Conservation (phyloP, 2,797 vertebrate genomes). For the Lagorchestes hirsutus region DNA sequence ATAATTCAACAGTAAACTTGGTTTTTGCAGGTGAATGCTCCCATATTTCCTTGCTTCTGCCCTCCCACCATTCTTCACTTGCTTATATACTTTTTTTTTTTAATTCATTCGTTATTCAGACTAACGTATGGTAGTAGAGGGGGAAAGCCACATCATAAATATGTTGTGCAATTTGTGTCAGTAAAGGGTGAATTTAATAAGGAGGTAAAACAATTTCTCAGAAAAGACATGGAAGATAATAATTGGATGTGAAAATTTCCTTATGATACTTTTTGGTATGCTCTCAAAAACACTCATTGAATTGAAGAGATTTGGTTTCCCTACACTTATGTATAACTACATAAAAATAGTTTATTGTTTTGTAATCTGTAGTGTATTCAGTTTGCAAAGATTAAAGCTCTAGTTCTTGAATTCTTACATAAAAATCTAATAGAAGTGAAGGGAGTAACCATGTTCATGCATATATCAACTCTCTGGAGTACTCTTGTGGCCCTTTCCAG, state of each 20-base stretch:
- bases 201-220: neutral
- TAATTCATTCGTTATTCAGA: neutral
- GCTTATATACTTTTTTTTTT: neutral
- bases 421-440: neutral
- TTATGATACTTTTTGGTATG: neutral
- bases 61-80: neutral
- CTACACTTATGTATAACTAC: neutral
- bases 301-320: neutral
- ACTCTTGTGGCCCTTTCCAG: neutral
- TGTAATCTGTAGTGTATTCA: neutral
- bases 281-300: neutral
- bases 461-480: neutral
- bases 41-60: slow-evolving; percentile 10
- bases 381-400: neutral
- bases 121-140: neutral
- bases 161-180: neutral
- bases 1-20: neutral
- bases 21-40: neutral
- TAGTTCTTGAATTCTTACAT: neutral
- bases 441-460: neutral
- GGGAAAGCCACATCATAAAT: neutral
- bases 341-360: neutral
- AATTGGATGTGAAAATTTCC: neutral
- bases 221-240: neutral
- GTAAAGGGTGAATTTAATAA: neutral